Percentiles rank a stretch among this genome's conserved stretches.
These are phyloP conservation scores for Agonum fuliginosum DNA, from an alignment of 2,888 invertebrate genomes.

Conservation along the genomic window DNA sequence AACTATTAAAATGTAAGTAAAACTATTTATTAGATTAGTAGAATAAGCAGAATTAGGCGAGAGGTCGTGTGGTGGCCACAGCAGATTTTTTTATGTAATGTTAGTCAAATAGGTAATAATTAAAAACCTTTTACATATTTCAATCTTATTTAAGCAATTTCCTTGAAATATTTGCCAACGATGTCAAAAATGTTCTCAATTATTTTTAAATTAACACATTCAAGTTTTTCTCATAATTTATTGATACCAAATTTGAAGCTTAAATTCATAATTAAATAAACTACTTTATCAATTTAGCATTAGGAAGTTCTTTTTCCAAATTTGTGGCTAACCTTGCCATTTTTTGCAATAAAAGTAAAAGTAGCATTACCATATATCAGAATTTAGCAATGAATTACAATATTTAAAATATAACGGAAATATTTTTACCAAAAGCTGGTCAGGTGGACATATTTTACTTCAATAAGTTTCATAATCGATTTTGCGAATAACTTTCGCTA, in stretches of 20 bases:
- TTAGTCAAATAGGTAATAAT: too few relatives aligned
- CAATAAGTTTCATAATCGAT: background rate
- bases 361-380: conserved; percentile 17
- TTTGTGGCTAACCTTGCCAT: background rate
- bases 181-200: background rate
- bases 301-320: conserved; percentile 1
- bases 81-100: too few relatives aligned
- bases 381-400: conserved; percentile 1
- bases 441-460: background rate
- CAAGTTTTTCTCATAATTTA: background rate
- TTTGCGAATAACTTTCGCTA: conserved; percentile 12
- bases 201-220: conserved; percentile 2
- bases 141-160: background rate
- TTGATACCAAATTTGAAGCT: conserved; percentile 1
- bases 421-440: background rate
- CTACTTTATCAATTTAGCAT: background rate
- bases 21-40: too few relatives aligned
- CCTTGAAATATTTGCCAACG: background rate
- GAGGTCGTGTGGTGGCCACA: too few relatives aligned
- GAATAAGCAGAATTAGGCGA: too few relatives aligned
- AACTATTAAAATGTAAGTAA: too few relatives aligned
- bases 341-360: conserved; percentile 18
- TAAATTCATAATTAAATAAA: conserved; percentile 8
- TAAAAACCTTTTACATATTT: background rate
- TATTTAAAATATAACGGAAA: background rate